A percentile compares a stretch with the other conserved stretches of the same genome.
Conservation (phyloP, 2,888 invertebrate genomes). For the Pollenia angustigena region DNA sequence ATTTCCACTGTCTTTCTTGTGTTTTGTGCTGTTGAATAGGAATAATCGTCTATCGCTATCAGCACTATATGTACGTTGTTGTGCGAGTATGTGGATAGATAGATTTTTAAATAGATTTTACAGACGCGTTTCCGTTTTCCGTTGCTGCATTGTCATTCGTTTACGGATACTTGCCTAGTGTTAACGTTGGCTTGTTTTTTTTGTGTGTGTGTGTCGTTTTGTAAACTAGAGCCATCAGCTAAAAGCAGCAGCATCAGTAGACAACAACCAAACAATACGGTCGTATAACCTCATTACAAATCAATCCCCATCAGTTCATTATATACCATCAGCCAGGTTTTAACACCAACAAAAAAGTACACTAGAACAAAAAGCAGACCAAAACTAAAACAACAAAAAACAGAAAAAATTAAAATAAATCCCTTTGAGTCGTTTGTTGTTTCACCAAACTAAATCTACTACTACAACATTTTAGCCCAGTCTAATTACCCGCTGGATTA, state of each 20-base stretch:
- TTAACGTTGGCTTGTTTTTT: conserved; percentile 57
- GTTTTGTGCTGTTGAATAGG: conserved; percentile 29
- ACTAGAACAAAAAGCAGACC: conserved; percentile 27
- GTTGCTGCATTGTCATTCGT: conserved; percentile 74
- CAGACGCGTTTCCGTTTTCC: conserved; percentile 79
- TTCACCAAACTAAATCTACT: conserved; percentile 53
- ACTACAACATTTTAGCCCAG: conserved; percentile 68
- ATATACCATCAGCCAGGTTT: conserved; percentile 66
- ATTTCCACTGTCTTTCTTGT: conserved; percentile 12
- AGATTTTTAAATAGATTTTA: conserved; percentile 41
- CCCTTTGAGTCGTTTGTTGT: conserved; percentile 58
- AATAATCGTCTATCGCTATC: conserved; percentile 50
- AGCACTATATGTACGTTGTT: conserved; percentile 32
- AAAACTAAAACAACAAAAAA: conserved; percentile 13
- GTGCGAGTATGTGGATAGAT: conserved; percentile 40
- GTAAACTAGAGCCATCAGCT: conserved; percentile 17
- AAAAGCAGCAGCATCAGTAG: conserved; percentile 46
- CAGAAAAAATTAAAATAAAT: conserved; percentile 49
- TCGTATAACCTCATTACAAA: conserved; percentile 72
- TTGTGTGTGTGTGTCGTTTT: conserved; percentile 10
- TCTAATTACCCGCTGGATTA: conserved; percentile 83
- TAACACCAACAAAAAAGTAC: conserved; percentile 56
- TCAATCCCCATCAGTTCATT: conserved; percentile 73
- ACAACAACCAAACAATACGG: conserved; percentile 57
- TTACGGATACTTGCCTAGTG: conserved; percentile 66